phyloP scores from a whole-genome alignment of 2,888 invertebrate species.

The Acleris literana region DNA sequence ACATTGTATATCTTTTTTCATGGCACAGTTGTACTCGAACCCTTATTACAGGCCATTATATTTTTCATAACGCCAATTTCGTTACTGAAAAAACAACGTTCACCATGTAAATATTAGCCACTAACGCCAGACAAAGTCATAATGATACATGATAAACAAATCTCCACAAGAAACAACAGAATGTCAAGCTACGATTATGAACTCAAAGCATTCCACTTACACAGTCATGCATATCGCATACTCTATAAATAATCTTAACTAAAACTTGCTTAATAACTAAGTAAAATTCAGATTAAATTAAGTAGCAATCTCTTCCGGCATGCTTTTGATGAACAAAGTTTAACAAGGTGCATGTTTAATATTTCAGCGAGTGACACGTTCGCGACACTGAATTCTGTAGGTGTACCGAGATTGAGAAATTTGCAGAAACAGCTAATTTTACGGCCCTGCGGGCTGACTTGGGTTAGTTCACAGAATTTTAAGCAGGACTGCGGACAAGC shows the following conservation, averaged over 20 bases:
- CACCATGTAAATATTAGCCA: too few relatives aligned
- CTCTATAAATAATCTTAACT: conserved; percentile 34
- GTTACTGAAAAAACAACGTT: too few relatives aligned
- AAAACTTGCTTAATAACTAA: conserved; percentile 38
- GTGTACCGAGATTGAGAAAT: conserved; percentile 47
- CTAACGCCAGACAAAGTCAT: too few relatives aligned
- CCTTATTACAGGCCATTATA: too few relatives aligned
- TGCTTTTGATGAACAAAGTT: conserved; percentile 39
- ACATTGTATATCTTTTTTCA: too few relatives aligned
- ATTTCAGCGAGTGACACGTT: conserved; percentile 43
- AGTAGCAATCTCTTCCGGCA: conserved; percentile 35
- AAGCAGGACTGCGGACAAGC: neutral
- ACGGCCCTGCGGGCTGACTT: conserved; percentile 12
- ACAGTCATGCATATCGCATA: conserved; percentile 9
- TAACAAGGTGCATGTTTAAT: conserved; percentile 49
- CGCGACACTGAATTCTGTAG: conserved; percentile 35
- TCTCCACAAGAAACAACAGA: neutral
- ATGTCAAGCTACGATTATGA: neutral
- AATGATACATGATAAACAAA: too few relatives aligned
- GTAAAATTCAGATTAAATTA: conserved; percentile 39
- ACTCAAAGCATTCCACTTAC: conserved; percentile 12
- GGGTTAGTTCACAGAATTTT: conserved; percentile 6
- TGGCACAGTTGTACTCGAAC: too few relatives aligned
- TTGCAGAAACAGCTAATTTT: conserved; percentile 50
- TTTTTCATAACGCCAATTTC: too few relatives aligned